phyloP scores from a whole-genome alignment of 2,888 invertebrate species.

The Polydrusus cervinus region DNA sequence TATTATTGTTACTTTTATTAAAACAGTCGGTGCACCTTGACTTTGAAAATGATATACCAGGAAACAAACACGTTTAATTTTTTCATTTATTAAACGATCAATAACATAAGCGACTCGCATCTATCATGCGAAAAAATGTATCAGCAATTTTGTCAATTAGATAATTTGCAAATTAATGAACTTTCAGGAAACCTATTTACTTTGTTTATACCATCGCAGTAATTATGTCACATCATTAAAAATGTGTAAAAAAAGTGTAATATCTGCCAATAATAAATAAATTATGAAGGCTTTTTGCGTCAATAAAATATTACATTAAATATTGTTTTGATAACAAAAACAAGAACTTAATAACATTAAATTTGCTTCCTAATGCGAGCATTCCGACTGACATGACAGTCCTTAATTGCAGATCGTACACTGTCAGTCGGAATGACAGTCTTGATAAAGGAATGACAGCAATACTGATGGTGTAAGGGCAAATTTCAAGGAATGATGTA shows the following conservation, averaged over 20 bases:
- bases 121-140: neutral
- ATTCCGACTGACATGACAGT: too few species aligned
- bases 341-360: neutral
- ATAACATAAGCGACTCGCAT: neutral
- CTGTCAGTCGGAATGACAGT: too few species aligned
- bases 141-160: neutral
- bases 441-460: too few species aligned
- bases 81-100: neutral
- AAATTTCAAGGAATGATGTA: too few species aligned
- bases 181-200: slow-evolving; percentile 2
- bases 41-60: neutral
- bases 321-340: neutral
- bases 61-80: neutral
- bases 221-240: slow-evolving; percentile 12
- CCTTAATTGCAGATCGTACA: too few species aligned
- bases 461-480: too few species aligned
- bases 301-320: neutral
- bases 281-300: neutral
- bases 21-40: too few species aligned
- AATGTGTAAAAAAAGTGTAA: neutral
- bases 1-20: too few species aligned
- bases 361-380: too few species aligned
- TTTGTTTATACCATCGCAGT: neutral
- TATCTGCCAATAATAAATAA: neutral
- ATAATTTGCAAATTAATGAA: neutral